Base-by-base conservation (phyloP, 1,140 invertebrate species). In the Vanessa atalanta region DNA sequence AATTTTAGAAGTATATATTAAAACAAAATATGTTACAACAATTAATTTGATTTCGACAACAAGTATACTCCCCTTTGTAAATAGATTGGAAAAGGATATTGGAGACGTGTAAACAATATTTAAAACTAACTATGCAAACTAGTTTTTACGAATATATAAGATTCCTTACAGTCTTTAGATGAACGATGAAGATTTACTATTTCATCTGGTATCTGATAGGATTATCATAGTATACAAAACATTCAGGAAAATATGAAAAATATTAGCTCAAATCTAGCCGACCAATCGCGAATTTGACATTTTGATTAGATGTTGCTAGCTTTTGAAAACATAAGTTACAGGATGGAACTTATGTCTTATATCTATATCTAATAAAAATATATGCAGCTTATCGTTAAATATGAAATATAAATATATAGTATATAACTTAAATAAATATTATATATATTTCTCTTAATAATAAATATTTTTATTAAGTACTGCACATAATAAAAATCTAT, bases 71-170 rank as follows among this genome's bases (percentile, higher is more conserved):
- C 90, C 90, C 89, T 91, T 91, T 88, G 86, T 90, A 91, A 91
- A 89, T 87, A 88, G 73, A 78, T 70, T 72, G 77, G 82, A 79
- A 75, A 84, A 75, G 79, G 78, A 82, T 79, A 77, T 77, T 83
- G 76, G 83, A 88, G 85, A 92, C 90, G 90, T 92, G 89, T 92
- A 91, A 91, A 92, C 90, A 91, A 90, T 82, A 76, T 70, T 70
- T 47, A 37, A 79, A 75, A 77, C 64, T 79, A 63, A 70, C 26
- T 68, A 67, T 5, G 55, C 68, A 72, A 48, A 31, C 26, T 31
- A 48, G 47, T 47, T 65, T 57, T 61, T 70, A 47, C 20, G 53
- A n/a, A 15, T 72, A 57, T 31, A 48, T n/a, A 68, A 9, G 55
- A 72, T 68, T 81, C 90, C 89, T 90, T 74, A 91, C 89, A 88